Evolutionary conservation across 2,888 invertebrate species (phyloP).

Genomic region (Hirtodrosophila trivittata): DNA sequence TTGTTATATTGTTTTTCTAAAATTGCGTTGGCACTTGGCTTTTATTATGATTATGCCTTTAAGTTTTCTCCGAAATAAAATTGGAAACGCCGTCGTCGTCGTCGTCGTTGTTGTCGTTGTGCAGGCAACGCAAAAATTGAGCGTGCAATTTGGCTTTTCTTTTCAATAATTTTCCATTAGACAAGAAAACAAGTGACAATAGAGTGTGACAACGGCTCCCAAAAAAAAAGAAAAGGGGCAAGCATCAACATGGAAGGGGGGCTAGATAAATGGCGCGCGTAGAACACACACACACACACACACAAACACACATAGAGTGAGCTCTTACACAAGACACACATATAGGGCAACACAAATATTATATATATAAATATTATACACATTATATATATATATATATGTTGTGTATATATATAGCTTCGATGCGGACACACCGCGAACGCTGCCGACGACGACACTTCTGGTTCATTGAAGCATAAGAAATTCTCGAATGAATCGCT

Average conservation of each 20-base stretch:
- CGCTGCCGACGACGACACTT: conserved; percentile 67
- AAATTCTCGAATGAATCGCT: conserved; percentile 79
- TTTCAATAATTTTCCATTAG: conserved; percentile 69
- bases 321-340: conserved; percentile 4
- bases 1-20: conserved; percentile 14
- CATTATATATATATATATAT: conserved; percentile 17
- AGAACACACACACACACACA: conserved; percentile 38
- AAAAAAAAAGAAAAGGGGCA: conserved; percentile 31
- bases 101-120: conserved; percentile 3
- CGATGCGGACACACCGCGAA: conserved; percentile 43
- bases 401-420: conserved; percentile 33
- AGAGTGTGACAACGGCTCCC: conserved; percentile 37
- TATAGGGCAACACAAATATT: conserved; percentile 11
- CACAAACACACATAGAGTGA: conserved; percentile 8
- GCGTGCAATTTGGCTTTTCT: conserved; percentile 62
- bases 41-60: conserved; percentile 48
- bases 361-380: conserved; percentile 8
- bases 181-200: conserved; percentile 39
- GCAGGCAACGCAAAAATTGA: conserved; percentile 50
- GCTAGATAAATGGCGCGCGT: conserved; percentile 41
- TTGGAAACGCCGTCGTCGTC: conserved; percentile 19
- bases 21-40: conserved; percentile 49
- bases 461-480: conserved; percentile 78
- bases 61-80: conserved; percentile 43
- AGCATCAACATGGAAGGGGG: conserved; percentile 8